Conservation (phyloP, 2,888 invertebrate genomes). For the Galerucella nymphaeae region DNA sequence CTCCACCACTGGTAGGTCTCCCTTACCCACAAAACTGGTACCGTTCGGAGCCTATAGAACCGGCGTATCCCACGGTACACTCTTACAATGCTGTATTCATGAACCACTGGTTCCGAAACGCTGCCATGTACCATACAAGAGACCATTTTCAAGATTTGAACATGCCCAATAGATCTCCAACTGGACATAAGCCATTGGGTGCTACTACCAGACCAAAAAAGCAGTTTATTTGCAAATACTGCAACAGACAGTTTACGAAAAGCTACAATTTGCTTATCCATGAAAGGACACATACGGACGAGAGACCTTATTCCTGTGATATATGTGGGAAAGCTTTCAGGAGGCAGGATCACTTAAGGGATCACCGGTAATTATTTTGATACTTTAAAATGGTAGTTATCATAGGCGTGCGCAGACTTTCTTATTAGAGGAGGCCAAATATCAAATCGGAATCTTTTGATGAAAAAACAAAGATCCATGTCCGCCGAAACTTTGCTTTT, state of each 20-base stretch:
- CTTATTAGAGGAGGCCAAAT: too few relatives aligned
- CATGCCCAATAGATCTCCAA: constrained; percentile 60
- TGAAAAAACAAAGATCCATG: too few relatives aligned
- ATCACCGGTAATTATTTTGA: constrained; percentile 75
- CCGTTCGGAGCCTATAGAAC: constrained; percentile 58
- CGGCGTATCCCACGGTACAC: constrained; percentile 35
- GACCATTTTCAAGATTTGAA: constrained; percentile 54
- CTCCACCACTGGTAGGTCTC: constrained; percentile 53
- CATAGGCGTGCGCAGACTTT: too few relatives aligned
- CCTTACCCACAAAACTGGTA: constrained; percentile 51
- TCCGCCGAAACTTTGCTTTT: too few relatives aligned
- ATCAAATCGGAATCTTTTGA: too few relatives aligned
- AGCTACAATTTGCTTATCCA: constrained; percentile 98
- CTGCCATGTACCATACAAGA: constrained; percentile 73
- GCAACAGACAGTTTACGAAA: constrained; percentile 97
- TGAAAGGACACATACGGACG: constrained; percentile 96
- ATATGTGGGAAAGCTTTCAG: constrained; percentile 96
- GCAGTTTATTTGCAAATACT: constrained; percentile 97
- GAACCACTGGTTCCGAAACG: constrained; percentile 81
- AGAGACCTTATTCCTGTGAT: constrained; percentile 95
- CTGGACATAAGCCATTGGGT: constrained; percentile 62
- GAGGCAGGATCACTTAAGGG: constrained; percentile 92
- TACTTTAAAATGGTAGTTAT: too few relatives aligned
- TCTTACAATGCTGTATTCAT: constrained; percentile 71
- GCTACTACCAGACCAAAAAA: constrained; percentile 75